Evolutionary conservation across 2,113 vertebrate species (phyloP).

Genomic region (Gopherus flavomarginatus): DNA sequence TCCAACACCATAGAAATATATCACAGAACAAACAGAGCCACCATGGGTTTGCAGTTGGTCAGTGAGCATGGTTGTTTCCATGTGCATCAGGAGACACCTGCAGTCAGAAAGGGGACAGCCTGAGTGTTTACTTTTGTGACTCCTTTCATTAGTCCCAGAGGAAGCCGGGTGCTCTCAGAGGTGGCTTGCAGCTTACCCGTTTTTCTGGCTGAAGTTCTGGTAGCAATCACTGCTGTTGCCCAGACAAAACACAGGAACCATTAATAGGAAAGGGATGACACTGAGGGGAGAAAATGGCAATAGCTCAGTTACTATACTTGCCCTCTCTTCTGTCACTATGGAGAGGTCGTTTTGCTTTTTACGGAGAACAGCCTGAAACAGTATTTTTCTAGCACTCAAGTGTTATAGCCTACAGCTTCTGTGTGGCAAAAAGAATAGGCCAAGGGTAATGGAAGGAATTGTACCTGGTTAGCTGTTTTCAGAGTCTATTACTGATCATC

Average conservation of each 20-base stretch:
- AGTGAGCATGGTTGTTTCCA: conserved; percentile 65
- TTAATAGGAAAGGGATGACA: conserved; percentile 84
- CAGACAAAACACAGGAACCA: conserved; percentile 84
- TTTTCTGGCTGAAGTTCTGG: conserved; percentile 84
- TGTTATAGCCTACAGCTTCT: not conserved
- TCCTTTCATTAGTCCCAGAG: not conserved
- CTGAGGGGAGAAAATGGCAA: conserved; percentile 69
- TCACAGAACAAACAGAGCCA: conserved; percentile 66
- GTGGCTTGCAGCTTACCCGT: conserved; percentile 79
- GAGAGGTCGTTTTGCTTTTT: not conserved
- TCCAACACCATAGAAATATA: conserved; percentile 79
- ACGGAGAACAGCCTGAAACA: not conserved
- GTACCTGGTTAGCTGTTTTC: not conserved
- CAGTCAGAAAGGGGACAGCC: not conserved
- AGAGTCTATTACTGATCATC: not conserved
- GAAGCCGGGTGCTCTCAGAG: not conserved
- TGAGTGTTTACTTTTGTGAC: not conserved
- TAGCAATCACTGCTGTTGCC: conserved; percentile 85
- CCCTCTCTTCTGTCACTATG: not conserved
- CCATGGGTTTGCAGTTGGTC: not conserved
- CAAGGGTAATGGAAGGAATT: not conserved
- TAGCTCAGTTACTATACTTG: not conserved
- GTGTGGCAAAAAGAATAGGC: too few species aligned
- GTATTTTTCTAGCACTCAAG: not conserved
- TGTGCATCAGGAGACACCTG: conserved; percentile 89